These are phyloP conservation scores for Suncus etruscus DNA, from an alignment of 2,113 vertebrate species.

Conservation along the genomic window DNA sequence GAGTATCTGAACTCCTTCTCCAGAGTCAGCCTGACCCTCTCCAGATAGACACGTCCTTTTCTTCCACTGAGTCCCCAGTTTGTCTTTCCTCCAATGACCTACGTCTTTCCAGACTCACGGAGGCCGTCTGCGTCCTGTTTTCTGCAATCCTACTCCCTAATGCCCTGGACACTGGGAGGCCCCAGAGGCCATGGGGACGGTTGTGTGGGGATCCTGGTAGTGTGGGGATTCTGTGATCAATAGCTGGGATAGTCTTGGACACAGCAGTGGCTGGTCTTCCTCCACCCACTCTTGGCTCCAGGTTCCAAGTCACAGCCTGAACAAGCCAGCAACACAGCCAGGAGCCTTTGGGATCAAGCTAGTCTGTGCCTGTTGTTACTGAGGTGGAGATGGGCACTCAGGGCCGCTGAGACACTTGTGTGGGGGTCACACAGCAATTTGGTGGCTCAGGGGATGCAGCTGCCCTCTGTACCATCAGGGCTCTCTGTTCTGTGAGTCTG, in stretches of 20 bases:
- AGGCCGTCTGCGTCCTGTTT: neutral
- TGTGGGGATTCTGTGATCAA: no score
- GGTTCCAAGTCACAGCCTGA: neutral
- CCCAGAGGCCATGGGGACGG: neutral
- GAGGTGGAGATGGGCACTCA: neutral
- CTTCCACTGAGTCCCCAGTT: neutral
- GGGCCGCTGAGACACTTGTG: neutral
- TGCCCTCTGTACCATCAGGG: neutral
- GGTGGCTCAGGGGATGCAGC: neutral
- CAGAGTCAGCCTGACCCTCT: no score
- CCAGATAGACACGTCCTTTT: no score
- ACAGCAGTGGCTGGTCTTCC: neutral
- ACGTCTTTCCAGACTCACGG: neutral
- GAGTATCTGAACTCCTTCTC: neutral
- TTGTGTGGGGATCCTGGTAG: neutral
- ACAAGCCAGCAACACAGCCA: neutral
- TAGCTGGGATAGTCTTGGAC: fast-evolving
- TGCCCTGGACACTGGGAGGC: neutral
- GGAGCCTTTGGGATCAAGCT: neutral
- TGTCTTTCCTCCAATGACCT: neutral
- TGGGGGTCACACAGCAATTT: neutral
- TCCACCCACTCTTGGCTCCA: neutral
- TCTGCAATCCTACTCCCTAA: neutral
- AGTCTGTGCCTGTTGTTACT: neutral
- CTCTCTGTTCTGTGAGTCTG: neutral